These are phyloP conservation scores for Diplosoma virens DNA, from an alignment of 23 tunicate species.

Conservation along the genomic window DNA sequence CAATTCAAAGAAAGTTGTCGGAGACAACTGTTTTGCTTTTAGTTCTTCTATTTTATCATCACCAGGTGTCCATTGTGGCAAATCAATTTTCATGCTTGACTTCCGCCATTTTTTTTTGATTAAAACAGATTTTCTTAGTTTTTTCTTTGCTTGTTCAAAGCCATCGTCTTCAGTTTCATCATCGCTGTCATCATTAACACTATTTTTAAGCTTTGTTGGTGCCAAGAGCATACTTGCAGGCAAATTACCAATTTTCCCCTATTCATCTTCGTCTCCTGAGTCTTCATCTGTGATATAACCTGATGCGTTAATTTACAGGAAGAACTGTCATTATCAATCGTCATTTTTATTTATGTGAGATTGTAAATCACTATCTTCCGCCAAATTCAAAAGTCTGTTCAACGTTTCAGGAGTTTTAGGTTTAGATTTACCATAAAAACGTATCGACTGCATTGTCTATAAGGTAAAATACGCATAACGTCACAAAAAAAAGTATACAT, in stretches of 20 bases:
- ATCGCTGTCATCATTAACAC: not conserved
- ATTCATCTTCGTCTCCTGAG: constrained; percentile 4
- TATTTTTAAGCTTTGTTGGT: too few species aligned
- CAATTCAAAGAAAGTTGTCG: too few species aligned
- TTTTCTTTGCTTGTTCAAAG: not conserved
- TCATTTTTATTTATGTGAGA: too few species aligned
- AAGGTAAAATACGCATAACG: too few species aligned
- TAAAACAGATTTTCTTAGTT: too few species aligned
- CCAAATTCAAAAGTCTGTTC: not conserved
- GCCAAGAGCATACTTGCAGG: not conserved
- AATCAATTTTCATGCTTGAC: too few species aligned
- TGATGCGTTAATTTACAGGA: not conserved
- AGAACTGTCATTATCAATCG: not conserved
- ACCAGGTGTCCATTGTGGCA: too few species aligned
- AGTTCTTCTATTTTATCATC: too few species aligned
- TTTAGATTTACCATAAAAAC: not conserved
- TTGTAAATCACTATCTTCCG: not conserved
- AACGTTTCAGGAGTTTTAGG: not conserved
- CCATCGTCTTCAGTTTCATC: not conserved
- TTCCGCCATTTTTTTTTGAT: too few species aligned
- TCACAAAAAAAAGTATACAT: too few species aligned
- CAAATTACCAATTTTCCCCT: too few species aligned
- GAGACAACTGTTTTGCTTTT: too few species aligned
- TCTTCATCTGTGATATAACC: constrained; percentile 16
- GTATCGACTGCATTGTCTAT: not conserved